These are phyloP conservation scores for Pipistrellus pipistrellus DNA, from an alignment of 2,797 vertebrate species.

Conservation along the genomic window DNA sequence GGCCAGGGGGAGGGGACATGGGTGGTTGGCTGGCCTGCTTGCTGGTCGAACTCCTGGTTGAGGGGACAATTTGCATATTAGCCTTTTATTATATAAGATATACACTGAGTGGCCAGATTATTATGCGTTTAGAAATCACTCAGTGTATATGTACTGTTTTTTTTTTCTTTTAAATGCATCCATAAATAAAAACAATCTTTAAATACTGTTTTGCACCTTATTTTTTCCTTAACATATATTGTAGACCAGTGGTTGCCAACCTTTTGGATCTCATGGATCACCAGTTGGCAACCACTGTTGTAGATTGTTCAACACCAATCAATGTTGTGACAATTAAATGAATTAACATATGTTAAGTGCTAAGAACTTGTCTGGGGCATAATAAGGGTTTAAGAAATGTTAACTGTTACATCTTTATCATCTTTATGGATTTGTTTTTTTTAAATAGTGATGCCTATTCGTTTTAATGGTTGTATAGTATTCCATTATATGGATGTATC, in stretches of 20 bases:
- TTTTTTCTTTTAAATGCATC: constrained; percentile 64
- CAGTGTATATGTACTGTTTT: background rate
- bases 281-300: too few species aligned
- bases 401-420: constrained; percentile 8
- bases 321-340: constrained; percentile 8
- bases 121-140: too few species aligned
- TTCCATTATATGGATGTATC: background rate
- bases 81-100: too few species aligned
- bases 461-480: constrained; percentile 34
- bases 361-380: background rate
- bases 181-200: constrained; percentile 34
- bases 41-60: too few species aligned
- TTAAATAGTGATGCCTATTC: background rate
- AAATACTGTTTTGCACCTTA: background rate
- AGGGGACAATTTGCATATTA: too few species aligned
- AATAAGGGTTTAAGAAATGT: constrained; percentile 42
- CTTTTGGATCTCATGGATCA: too few species aligned
- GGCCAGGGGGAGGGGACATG: too few species aligned
- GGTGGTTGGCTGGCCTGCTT: too few species aligned
- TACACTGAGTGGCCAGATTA: too few species aligned
- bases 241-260: background rate
- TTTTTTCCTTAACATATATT: background rate
- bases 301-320: background rate
- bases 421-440: background rate
- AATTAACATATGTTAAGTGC: background rate